These are phyloP conservation scores for Falco biarmicus DNA, from an alignment of 2,797 vertebrate species.

Conservation along the genomic window DNA sequence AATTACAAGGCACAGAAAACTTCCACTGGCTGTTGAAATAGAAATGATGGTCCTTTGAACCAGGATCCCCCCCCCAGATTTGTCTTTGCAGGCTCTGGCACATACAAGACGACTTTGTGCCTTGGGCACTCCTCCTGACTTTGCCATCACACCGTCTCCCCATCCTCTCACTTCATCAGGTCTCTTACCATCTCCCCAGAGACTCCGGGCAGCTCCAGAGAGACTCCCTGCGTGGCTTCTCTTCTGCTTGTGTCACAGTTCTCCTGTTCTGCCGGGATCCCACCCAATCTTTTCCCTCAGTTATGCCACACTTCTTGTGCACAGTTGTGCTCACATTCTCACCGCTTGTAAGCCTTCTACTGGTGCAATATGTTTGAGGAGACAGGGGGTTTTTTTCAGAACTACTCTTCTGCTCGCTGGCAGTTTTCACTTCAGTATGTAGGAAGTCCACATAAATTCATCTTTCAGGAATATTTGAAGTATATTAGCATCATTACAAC, in stretches of 20 bases:
- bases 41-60: not conserved
- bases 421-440: not conserved
- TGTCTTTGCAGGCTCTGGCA: not conserved
- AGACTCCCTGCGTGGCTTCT: not conserved
- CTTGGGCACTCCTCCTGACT: not conserved
- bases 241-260: not conserved
- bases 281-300: not conserved
- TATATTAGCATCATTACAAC: not conserved
- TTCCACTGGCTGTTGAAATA: not conserved
- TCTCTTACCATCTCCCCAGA: not conserved
- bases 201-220: not conserved
- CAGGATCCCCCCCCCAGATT: not conserved
- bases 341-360: not conserved
- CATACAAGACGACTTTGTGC: rapidly evolving
- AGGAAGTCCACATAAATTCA: rapidly evolving
- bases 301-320: not conserved
- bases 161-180: not conserved
- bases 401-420: not conserved
- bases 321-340: not conserved
- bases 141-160: not conserved
- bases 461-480: not conserved
- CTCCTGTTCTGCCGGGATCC: not conserved
- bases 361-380: not conserved
- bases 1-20: not conserved
- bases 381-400: not conserved